Evolutionary conservation across 23 tunicate genomes (phyloP), one percentile per base, ranked within the genome.

Genomic region (Diplosoma virens): DNA sequence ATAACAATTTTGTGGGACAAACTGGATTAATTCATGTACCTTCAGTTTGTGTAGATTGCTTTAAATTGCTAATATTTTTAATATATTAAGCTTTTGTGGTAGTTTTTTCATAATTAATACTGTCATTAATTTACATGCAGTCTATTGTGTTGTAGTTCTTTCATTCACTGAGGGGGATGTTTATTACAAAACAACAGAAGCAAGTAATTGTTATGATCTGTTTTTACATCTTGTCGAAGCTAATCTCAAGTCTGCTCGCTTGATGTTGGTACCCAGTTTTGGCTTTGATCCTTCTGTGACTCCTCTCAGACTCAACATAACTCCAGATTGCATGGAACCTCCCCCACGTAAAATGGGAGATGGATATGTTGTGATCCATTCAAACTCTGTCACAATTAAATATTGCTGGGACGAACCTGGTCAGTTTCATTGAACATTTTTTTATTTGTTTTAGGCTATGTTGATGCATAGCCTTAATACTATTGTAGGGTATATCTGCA

Each of bases 311-410:
- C 18, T 76, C 27, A 68, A 59, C n/a, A 45, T 86, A 2, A 17
- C 36, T 0, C 33, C 32, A n/a, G 52, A 46, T 6, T 73, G 53
- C 31, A 76, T 68, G 2, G 87, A 85, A 35, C 64, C 69, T 1
- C 92, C 97, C 2, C 97, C 97, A 4, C 69, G 97, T 1, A 92
- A 81, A 50, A 92, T 92, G 97, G 86, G 97, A 2, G 91, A 81
- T 26, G 97, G 97, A 26, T 92, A 73, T 64, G 76, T 31, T 36
- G 32, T 92, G 31, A 27, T 85, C 14, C 27, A 77, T 28, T 81
- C 92, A 1, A 85, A 41, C 37, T 54, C 37, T 59, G 84, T 92
- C 22, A 30, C 60, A 4, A 37, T 92, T 5, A 85, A 75, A 47
- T 82, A 74, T 58, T 24, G 30, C 37, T 81, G 83, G 84, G 97